Evolutionary conservation across 1,140 invertebrate genomes (phyloP), one percentile per base, ranked within the genome.

Genomic region (Zaprionus nigranus): DNA sequence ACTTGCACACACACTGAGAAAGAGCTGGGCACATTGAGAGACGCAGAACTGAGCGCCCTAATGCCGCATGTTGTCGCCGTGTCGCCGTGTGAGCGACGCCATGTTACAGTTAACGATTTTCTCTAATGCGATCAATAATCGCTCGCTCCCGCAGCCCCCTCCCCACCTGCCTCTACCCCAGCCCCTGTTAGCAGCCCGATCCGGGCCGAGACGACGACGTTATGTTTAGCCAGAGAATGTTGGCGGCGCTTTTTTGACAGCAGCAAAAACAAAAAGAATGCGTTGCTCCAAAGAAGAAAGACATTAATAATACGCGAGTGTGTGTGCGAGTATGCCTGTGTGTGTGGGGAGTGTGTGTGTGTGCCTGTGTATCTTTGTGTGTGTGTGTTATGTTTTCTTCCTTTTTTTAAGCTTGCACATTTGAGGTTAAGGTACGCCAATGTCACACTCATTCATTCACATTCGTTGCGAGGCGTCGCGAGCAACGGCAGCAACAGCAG

Each of bases 381-480:
- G 20, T 72, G 20, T 22, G 20, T 20, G 24, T 79, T 36, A 17
- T 66, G 75, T 76, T 76, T 80, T 59, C 60, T 78, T 78, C 74
- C 69, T 75, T 84, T 83, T 83, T 78, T 78, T 79, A 81, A 81
- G 76, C 74, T 74, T 75, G 76, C 76, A 82, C 80, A 75, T 91
- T 91, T 91, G 90, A 91, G 90, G 90, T 91, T 91, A 91, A 91
- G 90, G 90, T 90, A 82, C 68, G 73, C 85, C 85, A 90, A 90
- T 90, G 85, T 90, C 85, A 90, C 87, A 82, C 79, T 90, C 85
- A 86, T 86, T 90, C 87, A 90, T 91, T 91, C 90, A 91, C 90
- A 91, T 78, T 91, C 90, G 86, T 91, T 78, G 82, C 79, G 77
- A 80, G 73, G 79, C 76, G 70, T 81, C 84, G 84, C 84, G 75